Evolutionary conservation across 2,888 invertebrate species (phyloP).

Genomic region (Acanthosepion pharaonis): DNA sequence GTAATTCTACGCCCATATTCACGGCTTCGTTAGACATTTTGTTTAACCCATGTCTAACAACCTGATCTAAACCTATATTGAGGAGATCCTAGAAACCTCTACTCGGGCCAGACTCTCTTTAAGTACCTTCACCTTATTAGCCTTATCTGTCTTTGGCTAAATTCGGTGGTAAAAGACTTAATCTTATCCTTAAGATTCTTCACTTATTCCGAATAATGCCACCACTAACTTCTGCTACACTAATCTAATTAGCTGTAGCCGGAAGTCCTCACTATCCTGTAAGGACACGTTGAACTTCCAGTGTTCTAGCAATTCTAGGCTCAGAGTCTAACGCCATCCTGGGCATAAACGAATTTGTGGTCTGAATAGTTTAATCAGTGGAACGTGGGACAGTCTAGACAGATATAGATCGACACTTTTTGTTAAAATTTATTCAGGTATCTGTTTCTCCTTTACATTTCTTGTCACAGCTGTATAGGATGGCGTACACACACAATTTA

Average conservation of each 20-base stretch:
- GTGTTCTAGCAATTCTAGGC: background rate
- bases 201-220: background rate
- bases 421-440: background rate
- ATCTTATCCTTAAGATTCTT: background rate
- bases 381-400: background rate
- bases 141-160: background rate
- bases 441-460: too few relatives aligned
- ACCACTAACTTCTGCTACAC: background rate
- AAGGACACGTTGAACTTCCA: background rate
- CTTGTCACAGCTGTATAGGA: too few relatives aligned
- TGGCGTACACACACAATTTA: too few relatives aligned
- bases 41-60: too few relatives aligned
- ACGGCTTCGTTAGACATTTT: too few relatives aligned
- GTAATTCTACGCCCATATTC: too few relatives aligned
- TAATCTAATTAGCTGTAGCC: background rate
- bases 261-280: background rate
- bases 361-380: background rate
- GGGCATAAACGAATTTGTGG: background rate
- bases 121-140: too few relatives aligned
- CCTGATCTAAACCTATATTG: too few relatives aligned
- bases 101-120: too few relatives aligned
- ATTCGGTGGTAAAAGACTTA: background rate
- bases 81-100: too few relatives aligned
- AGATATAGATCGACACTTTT: background rate
- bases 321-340: background rate